Evolutionary conservation across 1,140 invertebrate genomes (phyloP), one percentile per base, ranked within the genome.

Genomic region (Latrodectus geometricus): DNA sequence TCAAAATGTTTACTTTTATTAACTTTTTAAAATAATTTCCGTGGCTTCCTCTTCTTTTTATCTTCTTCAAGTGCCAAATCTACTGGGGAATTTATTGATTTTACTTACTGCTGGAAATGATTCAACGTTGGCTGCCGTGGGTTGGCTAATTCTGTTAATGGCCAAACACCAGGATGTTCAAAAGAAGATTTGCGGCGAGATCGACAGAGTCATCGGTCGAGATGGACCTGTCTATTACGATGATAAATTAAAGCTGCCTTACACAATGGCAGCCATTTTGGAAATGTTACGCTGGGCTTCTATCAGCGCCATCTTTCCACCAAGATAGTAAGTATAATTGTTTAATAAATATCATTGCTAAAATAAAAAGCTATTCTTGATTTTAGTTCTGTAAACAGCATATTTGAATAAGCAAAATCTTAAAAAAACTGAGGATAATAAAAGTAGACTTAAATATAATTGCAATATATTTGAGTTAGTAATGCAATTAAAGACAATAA

Each of bases 91-190:
- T n/a, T 23, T 87, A 35, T 61, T 80, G 0, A 21, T 87, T 0
- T 66, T 87, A 20, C 80, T 79, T 56, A 21, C 74, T 35, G 69
- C 77, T 1, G 85, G 85, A 2, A 49, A 80, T 35, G 85, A 87
- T 17, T 66, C 85, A 8, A 87, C 85, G 4, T 8, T 66, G 4
- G 76, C 85, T 7, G 35, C 35, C 11, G 35, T 87, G 4, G 23
- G 49, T 0, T 87, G 85, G 85, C 68, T 87, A 14, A n/a, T 87
- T 4, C 65, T 87, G 14, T 23, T 87, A 9, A 87, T 87, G 76
- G 66, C 77, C 0, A 54, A 65, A 8, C 15, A 68, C 17, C 54
- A 49, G 15, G 68, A 74, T 0, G 21, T 87, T n/a, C 85, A 87
- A 48, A 50, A 73, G 11, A 87, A 80, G 17, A 49, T 87, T 0